Percentiles rank a stretch among this genome's conserved stretches.
These are phyloP conservation scores for Sialis fuliginosa DNA, from an alignment of 2,888 invertebrate genomes.

Conservation along the genomic window DNA sequence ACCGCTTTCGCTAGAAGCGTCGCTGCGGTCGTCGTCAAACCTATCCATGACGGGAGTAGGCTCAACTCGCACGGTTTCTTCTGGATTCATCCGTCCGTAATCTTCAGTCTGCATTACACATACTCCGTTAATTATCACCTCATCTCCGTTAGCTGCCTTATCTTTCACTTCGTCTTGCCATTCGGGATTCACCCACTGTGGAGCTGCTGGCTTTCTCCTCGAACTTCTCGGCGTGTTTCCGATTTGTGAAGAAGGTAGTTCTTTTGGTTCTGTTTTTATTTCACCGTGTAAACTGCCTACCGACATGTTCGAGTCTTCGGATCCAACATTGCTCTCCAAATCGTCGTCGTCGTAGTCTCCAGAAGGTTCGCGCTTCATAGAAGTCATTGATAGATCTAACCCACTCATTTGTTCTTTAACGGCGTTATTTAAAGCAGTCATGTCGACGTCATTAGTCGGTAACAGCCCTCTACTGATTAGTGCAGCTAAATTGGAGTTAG, in stretches of 20 bases:
- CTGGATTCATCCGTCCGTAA: conserved; percentile 30
- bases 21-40: conserved; percentile 34
- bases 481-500: conserved; percentile 58
- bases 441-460: conserved; percentile 38
- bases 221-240: conserved; percentile 31
- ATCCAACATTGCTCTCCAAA: conserved; percentile 56
- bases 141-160: conserved; percentile 39
- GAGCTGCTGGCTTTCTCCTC: conserved; percentile 84
- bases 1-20: conserved; percentile 27
- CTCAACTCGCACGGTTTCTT: conserved; percentile 60
- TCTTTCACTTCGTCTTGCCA: conserved; percentile 53
- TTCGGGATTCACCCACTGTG: conserved; percentile 94
- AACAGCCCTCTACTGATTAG: conserved; percentile 50
- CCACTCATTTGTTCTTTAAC: conserved; percentile 70
- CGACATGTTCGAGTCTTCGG: conserved; percentile 38
- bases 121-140: conserved; percentile 85
- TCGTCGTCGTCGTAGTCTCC: conserved; percentile 68
- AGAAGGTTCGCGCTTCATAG: conserved; percentile 59
- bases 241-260: conserved; percentile 15
- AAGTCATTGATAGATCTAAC: conserved; percentile 71
- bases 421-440: conserved; percentile 35
- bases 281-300: conserved; percentile 34
- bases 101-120: conserved; percentile 80
- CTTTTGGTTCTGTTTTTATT: conserved; percentile 37
- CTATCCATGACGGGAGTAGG: conserved; percentile 53